Conservation (phyloP, 2,797 vertebrate genomes). For the Cheirogaleus major region DNA sequence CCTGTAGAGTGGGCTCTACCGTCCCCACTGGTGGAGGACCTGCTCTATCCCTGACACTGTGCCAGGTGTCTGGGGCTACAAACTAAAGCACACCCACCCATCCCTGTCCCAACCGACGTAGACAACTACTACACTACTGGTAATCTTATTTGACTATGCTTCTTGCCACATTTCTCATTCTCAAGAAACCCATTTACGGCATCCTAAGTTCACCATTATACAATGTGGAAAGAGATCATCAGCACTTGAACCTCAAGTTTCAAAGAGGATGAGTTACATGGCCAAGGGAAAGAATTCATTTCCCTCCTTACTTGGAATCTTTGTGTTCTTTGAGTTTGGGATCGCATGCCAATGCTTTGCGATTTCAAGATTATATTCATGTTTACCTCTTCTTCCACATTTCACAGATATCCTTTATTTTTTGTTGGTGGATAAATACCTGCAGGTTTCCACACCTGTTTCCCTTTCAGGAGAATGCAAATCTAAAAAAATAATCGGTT, state of each 20-base stretch:
- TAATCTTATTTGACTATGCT: background rate
- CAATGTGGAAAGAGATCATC: fast-evolving
- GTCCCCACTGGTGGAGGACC: fast-evolving
- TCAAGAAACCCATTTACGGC: background rate
- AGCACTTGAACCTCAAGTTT: background rate
- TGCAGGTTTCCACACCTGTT: constrained; percentile 80
- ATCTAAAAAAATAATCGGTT: constrained; percentile 56
- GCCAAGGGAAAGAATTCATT: fast-evolving
- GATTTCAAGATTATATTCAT: background rate
- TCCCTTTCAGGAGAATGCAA: constrained; percentile 49
- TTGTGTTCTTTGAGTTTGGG: background rate
- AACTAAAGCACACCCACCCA: background rate
- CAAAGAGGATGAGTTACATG: fast-evolving
- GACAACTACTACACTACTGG: fast-evolving
- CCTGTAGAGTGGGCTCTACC: fast-evolving
- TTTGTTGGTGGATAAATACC: constrained; percentile 80
- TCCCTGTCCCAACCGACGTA: fast-evolving
- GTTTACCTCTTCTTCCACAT: constrained; percentile 36
- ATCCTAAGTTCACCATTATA: too few species aligned
- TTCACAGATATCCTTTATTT: constrained; percentile 72
- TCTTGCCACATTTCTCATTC: background rate
- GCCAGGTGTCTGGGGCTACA: too few species aligned
- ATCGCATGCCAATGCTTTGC: background rate
- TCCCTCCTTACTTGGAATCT: too few species aligned
- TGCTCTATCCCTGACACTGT: fast-evolving